Base-by-base conservation (phyloP, 2,888 invertebrate species). In the Drosophila niveifrons region DNA sequence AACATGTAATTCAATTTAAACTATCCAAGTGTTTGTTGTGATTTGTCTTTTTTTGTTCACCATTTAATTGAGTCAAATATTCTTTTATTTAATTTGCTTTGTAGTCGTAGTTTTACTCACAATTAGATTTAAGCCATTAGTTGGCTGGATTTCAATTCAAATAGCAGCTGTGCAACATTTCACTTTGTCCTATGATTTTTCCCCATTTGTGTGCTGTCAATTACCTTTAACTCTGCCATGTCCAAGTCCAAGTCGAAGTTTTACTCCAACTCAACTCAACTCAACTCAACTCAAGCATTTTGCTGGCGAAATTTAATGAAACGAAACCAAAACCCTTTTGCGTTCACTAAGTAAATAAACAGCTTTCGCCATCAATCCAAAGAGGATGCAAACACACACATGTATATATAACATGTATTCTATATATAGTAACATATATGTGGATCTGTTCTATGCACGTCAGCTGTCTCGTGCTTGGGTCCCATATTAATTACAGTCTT, bases 401-500 rank as follows among this genome's bases (percentile, higher is more conserved):
- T 17, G 13, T 13, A 48, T 31, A 47, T 51, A 46, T n/a, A n/a
- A n/a, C 13, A 13, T 52, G 17, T 34, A n/a, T 34, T 31, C 7
- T 47, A 1, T 29, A 13, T n/a, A n/a, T 59, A 1, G 13, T 53
- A 23, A 23, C 23, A 29, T 51, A 15, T 44, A 31, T 58, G 15
- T 46, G 15, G 56, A 29, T 55, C 56, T 66, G 17, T 34, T 17
- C 31, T 62, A 50, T 69, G 64, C 64, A 67, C 31, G 67, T 76
- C 77, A 58, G 61, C 47, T 65, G 50, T 57, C 57, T 69, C 3
- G 51, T 44, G 61, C 57, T 41, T 50, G 55, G 72, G 64, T 65
- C 72, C 56, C 79, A 71, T 86, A 83, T 83, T 83, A 83, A 83
- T 83, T 83, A 83, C 84, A 77, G 68, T 85, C 77, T 79, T 83